Conservation (phyloP, 2,888 invertebrate genomes). For the Celastrina argiolus region DNA sequence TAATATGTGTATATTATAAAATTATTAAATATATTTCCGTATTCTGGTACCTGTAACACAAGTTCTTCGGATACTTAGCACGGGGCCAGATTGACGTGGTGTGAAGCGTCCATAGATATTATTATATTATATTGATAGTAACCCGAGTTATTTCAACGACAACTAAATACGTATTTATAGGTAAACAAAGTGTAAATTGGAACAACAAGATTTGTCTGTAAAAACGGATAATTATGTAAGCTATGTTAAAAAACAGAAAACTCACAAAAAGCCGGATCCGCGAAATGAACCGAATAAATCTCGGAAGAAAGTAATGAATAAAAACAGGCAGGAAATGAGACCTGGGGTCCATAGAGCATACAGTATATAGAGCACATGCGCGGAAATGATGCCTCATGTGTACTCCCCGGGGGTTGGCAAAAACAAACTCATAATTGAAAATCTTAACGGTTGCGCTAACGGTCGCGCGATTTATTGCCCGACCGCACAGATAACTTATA, state of each 20-base stretch:
- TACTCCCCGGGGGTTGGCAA: conserved; percentile 11
- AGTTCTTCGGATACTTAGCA: no score
- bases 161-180: no score
- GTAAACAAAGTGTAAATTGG: no score
- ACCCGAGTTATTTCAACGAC: no score
- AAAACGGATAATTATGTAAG: not conserved
- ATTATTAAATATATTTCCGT: no score
- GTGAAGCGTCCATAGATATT: no score
- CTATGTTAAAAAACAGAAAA: not conserved
- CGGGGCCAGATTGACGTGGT: no score
- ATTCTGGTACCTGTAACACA: no score
- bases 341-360: not conserved
- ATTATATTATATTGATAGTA: no score
- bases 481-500: not conserved
- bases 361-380: no score
- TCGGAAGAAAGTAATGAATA: not conserved
- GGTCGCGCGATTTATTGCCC: not conserved
- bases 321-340: not conserved
- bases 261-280: not conserved
- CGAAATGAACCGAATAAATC: conserved; percentile 4
- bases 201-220: not conserved
- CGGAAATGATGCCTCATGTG: not conserved
- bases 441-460: conserved; percentile 6
- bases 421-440: conserved; percentile 15
- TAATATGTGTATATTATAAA: no score